These are phyloP conservation scores for Rhodeus uyekii DNA, from an alignment of 2,797 vertebrate species.

Conservation along the genomic window DNA sequence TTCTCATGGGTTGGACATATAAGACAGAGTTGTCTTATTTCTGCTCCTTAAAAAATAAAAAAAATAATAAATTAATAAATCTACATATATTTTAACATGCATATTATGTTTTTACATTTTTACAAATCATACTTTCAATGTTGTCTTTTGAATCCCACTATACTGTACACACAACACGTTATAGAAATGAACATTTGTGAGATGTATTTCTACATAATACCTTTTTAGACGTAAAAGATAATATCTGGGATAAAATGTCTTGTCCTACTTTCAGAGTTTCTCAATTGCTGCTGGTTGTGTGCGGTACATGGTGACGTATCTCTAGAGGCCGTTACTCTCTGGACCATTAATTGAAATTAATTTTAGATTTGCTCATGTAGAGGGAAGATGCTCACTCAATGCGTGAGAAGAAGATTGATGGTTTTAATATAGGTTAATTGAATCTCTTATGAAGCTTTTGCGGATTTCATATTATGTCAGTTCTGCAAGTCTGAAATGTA, in stretches of 20 bases:
- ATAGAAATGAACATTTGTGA: background rate
- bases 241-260: background rate
- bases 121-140: background rate
- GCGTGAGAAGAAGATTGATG: slow-evolving; percentile 9
- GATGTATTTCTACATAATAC: background rate
- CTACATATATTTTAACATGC: background rate
- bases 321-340: slow-evolving; percentile 28
- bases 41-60: background rate
- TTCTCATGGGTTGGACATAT: background rate
- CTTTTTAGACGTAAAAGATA: background rate
- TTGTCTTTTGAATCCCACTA: background rate
- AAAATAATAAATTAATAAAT: background rate
- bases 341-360: slow-evolving; percentile 44
- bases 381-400: slow-evolving; percentile 7
- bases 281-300: slow-evolving; percentile 6
- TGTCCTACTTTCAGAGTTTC: slow-evolving; percentile 26
- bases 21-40: background rate
- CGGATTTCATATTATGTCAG: background rate
- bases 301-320: background rate
- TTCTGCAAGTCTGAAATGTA: background rate
- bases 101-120: background rate
- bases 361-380: slow-evolving; percentile 35
- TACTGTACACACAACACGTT: background rate
- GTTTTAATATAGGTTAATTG: slow-evolving; percentile 10
- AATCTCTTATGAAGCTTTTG: slow-evolving; percentile 2